phyloP scores from a whole-genome alignment of 2,113 vertebrate species.

The Microcebus griseorufus region DNA sequence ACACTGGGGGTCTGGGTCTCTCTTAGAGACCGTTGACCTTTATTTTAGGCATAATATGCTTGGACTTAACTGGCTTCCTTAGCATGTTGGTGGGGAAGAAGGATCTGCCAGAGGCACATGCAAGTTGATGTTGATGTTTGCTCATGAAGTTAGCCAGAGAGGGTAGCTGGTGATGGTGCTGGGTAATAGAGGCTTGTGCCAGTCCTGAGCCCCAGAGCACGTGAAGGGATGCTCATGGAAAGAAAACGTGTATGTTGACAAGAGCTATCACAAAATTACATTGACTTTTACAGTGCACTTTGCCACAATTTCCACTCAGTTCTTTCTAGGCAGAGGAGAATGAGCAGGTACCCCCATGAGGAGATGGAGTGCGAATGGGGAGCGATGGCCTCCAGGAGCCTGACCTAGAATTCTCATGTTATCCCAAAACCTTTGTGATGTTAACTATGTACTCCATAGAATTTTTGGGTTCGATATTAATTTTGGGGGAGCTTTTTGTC shows the following conservation, averaged over 20 bases:
- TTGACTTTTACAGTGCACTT: neutral
- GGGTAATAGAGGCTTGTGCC: neutral
- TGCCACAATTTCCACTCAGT: neutral
- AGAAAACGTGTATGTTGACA: neutral
- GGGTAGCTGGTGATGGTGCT: neutral
- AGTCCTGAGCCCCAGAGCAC: neutral
- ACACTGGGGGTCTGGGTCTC: neutral
- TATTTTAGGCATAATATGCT: neutral
- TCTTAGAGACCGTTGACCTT: neutral
- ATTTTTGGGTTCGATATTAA: neutral
- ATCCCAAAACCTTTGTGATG: neutral
- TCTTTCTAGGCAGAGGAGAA: neutral
- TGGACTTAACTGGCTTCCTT: neutral
- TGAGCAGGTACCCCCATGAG: neutral
- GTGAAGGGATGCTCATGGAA: neutral
- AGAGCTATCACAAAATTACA: neutral
- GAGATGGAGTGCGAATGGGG: neutral
- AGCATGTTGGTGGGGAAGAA: neutral
- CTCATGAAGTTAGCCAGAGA: neutral
- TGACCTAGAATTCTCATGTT: neutral
- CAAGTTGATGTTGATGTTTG: no score
- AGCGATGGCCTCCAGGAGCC: neutral
- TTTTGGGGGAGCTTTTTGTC: no score
- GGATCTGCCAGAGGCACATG: neutral
- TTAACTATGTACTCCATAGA: neutral